phyloP scores from a whole-genome alignment of 2,888 invertebrate species.

The Caenorhabditis wallacei region DNA sequence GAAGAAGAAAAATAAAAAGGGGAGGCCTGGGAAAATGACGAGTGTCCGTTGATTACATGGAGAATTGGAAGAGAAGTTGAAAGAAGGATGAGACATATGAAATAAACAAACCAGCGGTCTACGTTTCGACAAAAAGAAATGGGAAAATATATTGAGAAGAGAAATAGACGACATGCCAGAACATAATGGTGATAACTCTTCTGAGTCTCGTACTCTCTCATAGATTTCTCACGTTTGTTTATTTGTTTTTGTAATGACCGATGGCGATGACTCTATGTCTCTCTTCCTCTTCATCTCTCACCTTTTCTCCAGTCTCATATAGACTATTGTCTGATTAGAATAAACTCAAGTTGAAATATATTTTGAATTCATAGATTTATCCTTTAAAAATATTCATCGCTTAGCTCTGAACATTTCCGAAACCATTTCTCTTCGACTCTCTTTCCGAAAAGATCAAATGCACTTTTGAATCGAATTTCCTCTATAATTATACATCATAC shows the following conservation, averaged over 20 bases:
- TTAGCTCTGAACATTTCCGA: no score
- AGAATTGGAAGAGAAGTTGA: constrained; percentile 37
- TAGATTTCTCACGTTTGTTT: constrained; percentile 23
- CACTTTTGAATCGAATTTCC: no score
- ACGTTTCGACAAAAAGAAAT: constrained; percentile 22
- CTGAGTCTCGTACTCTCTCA: constrained; percentile 21
- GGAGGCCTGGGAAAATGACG: constrained; percentile 55
- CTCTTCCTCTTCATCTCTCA: background rate
- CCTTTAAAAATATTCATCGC: no score
- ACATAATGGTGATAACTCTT: constrained; percentile 11
- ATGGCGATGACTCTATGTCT: constrained; percentile 23
- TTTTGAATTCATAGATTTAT: no score
- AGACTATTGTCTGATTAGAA: no score
- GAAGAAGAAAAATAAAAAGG: constrained; percentile 21
- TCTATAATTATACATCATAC: no score
- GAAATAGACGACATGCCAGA: constrained; percentile 34
- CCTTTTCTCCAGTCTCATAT: background rate
- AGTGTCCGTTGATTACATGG: constrained; percentile 22
- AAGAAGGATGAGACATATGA: constrained; percentile 44
- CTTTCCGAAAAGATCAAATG: no score
- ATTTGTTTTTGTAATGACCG: constrained; percentile 42
- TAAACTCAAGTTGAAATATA: no score
- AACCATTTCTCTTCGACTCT: no score
- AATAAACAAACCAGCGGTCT: constrained; percentile 51
- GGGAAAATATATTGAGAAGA: constrained; percentile 20